A percentile compares a stretch with the other conserved stretches of the same genome.
These are phyloP conservation scores for Rhagophthalmus giganteus DNA, from an alignment of 2,888 invertebrate genomes.

Conservation along the genomic window DNA sequence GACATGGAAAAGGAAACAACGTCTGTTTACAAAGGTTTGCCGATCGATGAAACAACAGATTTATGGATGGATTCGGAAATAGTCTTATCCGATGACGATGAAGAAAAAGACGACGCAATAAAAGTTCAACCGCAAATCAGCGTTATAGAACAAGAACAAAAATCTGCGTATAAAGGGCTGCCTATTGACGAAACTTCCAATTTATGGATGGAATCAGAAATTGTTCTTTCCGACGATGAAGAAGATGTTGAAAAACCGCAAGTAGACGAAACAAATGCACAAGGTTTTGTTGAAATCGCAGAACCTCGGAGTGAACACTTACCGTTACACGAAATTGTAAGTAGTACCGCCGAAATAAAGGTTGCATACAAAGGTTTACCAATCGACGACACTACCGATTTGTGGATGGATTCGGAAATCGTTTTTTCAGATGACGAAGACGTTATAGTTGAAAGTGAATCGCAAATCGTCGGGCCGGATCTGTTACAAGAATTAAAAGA, in stretches of 20 bases:
- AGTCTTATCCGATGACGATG: slow-evolving; percentile 17
- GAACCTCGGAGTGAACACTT: background rate
- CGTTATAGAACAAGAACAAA: slow-evolving; percentile 3
- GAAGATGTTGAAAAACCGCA: background rate
- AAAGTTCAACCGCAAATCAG: too few relatives aligned
- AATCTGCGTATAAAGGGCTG: slow-evolving; percentile 30
- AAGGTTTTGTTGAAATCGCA: background rate
- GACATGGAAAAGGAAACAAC: too few relatives aligned
- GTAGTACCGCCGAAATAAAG: background rate
- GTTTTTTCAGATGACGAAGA: slow-evolving; percentile 19
- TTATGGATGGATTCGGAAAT: slow-evolving; percentile 40
- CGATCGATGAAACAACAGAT: slow-evolving; percentile 38
- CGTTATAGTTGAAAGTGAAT: background rate
- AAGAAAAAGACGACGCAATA: background rate
- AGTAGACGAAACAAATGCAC: background rate
- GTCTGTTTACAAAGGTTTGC: slow-evolving; percentile 36
- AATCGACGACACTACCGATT: slow-evolving; percentile 12
- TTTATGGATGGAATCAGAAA: slow-evolving; percentile 28
- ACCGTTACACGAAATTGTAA: background rate
- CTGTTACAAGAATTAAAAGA: background rate
- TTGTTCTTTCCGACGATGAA: slow-evolving; percentile 22
- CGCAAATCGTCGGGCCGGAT: background rate
- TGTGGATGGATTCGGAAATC: slow-evolving; percentile 23
- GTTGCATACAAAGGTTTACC: slow-evolving; percentile 17
- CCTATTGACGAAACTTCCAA: slow-evolving; percentile 28